Evolutionary conservation across 2,797 vertebrate species (phyloP).

Genomic region (Anguilla pacifica): DNA sequence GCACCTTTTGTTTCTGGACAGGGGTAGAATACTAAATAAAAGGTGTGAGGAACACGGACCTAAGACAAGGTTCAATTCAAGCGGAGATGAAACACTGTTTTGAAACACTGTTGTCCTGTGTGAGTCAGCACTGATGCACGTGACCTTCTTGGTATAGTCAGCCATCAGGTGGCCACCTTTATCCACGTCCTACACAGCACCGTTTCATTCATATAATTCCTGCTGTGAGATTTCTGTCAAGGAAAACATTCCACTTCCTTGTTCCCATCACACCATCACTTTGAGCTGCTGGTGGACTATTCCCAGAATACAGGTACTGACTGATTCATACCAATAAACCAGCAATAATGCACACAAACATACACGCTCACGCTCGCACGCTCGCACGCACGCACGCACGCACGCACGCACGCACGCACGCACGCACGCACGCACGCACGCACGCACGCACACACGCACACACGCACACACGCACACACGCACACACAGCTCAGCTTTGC

Average conservation of each 20-base stretch:
- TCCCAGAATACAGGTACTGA: neutral
- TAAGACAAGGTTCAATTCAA: neutral
- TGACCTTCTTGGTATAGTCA: slow-evolving; percentile 9
- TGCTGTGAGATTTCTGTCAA: neutral
- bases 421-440: too few relatives aligned
- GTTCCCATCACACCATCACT: neutral
- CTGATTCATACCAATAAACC: neutral
- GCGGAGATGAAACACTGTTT: neutral
- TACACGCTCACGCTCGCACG: neutral
- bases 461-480: neutral
- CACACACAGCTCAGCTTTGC: neutral
- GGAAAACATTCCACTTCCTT: slow-evolving; percentile 21
- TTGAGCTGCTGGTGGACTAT: neutral
- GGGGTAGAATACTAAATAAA: neutral
- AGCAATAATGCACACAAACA: neutral
- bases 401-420: neutral
- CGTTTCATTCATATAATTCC: neutral
- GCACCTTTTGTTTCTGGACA: neutral
- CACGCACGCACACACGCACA: neutral
- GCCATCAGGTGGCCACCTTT: neutral
- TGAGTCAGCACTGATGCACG: neutral
- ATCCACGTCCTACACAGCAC: neutral
- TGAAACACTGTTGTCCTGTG: neutral
- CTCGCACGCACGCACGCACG: neutral
- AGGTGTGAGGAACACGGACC: neutral